Conservation (phyloP, 2,113 vertebrate species). For the Xenopus laevis region DNA sequence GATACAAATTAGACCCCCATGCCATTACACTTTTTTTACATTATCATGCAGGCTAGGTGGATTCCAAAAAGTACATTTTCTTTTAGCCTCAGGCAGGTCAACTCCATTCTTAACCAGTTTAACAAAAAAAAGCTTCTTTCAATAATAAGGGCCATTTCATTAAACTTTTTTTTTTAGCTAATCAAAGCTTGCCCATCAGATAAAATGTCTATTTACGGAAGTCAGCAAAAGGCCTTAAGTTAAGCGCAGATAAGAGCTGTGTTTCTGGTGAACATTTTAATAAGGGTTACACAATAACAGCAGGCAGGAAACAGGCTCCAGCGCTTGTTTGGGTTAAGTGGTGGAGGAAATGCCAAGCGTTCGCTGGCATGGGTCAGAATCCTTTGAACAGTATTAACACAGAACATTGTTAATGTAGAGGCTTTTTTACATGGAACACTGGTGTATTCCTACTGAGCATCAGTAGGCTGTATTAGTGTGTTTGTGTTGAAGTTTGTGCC, state of each 20-base stretch:
- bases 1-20: no score
- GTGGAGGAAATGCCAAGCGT: conserved; percentile 35
- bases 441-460: background rate
- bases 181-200: conserved; percentile 35
- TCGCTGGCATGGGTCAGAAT: conserved; percentile 21
- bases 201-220: conserved; percentile 43
- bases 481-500: no score
- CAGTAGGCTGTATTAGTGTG: no score
- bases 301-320: conserved; percentile 38
- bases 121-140: background rate
- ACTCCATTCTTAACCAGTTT: no score
- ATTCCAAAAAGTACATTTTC: no score
- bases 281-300: conserved; percentile 45
- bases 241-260: conserved; percentile 40
- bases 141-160: conserved; percentile 4
- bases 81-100: no score
- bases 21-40: no score
- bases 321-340: conserved; percentile 32
- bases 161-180: conserved; percentile 27
- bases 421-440: background rate
- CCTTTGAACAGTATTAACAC: conserved; percentile 10
- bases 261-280: conserved; percentile 42
- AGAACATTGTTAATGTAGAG: background rate
- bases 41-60: no score
- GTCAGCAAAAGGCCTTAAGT: conserved; percentile 39